phyloP scores from a whole-genome alignment of 2,888 invertebrate genomes.

The Agrenia bidenticulata region DNA sequence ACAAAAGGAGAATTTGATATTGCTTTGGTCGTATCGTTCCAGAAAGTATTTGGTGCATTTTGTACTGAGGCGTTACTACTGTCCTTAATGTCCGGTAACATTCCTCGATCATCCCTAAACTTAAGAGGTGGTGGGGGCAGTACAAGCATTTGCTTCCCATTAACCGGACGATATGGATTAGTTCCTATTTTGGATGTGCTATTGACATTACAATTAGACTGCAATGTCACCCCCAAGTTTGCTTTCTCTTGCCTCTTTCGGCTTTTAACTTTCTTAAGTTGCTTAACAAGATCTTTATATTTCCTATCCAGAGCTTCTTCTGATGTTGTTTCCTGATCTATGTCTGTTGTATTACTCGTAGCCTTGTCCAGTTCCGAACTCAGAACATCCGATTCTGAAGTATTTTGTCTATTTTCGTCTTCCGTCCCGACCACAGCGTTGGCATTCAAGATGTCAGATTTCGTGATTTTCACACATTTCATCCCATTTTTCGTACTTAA shows the following conservation, averaged over 20 bases:
- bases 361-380: background rate
- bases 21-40: too few species aligned
- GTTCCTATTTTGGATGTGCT: too few species aligned
- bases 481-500: background rate
- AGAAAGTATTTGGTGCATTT: too few species aligned
- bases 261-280: background rate
- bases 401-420: background rate
- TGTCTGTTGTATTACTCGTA: background rate
- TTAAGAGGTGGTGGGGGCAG: constrained; percentile 14
- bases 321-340: background rate
- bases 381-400: background rate
- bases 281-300: background rate
- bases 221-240: too few species aligned
- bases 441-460: background rate
- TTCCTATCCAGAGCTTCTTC: background rate
- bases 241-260: too few species aligned
- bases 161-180: too few species aligned
- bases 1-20: too few species aligned
- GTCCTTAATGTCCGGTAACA: background rate
- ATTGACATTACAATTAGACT: too few species aligned
- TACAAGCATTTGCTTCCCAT: constrained; percentile 6
- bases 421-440: background rate
- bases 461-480: background rate
- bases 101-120: constrained; percentile 10
- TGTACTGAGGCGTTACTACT: too few species aligned